Base-by-base conservation (phyloP, 92 coral and sea anemone genomes). In the Porites divaricata region DNA sequence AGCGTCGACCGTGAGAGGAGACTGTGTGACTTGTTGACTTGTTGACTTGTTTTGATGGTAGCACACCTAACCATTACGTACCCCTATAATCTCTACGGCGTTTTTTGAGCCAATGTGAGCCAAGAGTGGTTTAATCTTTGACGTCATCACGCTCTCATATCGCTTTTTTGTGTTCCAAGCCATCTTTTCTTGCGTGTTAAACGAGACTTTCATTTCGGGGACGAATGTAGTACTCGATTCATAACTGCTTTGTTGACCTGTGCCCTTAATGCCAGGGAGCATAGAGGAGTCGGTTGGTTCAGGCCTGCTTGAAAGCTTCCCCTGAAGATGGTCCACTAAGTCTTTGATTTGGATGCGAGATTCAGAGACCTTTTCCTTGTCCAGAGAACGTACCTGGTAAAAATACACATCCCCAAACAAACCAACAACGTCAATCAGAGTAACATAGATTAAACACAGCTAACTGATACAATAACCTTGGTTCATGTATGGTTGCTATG, bases 11-110 rank as follows among this genome's bases (percentile, higher is more conserved):
- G 45, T 35, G 45, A 35, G 45, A 35, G 45, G 45, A 35, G 45
- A 35, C n/a, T n/a, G n/a, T n/a, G n/a, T n/a, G n/a, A n/a, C n/a
- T n/a, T n/a, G n/a, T n/a, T n/a, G n/a, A n/a, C 45, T 35, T 35
- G 45, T 35, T 35, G 45, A 35, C 45, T 35, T 35, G 45, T 3
- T 35, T 35, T 35, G 45, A 35, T 35, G 45, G 45, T 35, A 35
- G 3, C 45, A 35, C 45, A 35, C 45, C 45, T 35, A 35, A 35
- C 45, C 45, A 35, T 35, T 35, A 35, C 96, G 65, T 81, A 96
- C 99, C 96, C 96, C 99, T 63, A 95, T 85, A 53, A 95, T 93
- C 75, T 90, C 92, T 57, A 95, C 96, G 15, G 92, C 90, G 41
- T 85, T 81, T 75, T 93, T 96, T 6, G 92, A 80, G n/a, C 96